A percentile compares a stretch with the other conserved stretches of the same genome.
phyloP scores from a whole-genome alignment of 1,140 invertebrate species.

The Apis cerana region DNA sequence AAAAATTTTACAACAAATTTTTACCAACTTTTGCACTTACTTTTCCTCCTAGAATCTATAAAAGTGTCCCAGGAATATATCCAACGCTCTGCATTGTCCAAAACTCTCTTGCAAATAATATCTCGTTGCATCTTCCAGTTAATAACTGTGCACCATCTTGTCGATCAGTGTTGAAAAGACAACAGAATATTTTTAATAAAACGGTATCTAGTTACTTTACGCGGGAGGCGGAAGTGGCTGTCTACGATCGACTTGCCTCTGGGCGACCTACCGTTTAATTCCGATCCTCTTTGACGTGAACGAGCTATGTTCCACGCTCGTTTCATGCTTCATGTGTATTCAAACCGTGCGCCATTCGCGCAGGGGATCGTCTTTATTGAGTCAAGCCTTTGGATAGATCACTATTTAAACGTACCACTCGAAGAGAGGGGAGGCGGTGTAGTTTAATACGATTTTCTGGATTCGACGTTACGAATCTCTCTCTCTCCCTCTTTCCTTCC shows the following conservation, averaged over 20 bases:
- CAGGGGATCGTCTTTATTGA: slow-evolving; percentile 37
- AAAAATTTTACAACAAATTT: too few relatives aligned
- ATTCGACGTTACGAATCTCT: neutral
- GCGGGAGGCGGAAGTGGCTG: slow-evolving; percentile 21
- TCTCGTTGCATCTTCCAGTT: too few relatives aligned
- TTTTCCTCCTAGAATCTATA: too few relatives aligned
- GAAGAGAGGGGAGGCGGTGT: slow-evolving; percentile 3
- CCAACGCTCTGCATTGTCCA: too few relatives aligned
- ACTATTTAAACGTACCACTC: slow-evolving; percentile 38
- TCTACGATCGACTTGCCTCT: slow-evolving; percentile 51
- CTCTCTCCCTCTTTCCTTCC: neutral
- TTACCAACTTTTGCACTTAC: too few relatives aligned
- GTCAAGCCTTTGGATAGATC: slow-evolving; percentile 29
- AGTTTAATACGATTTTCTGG: slow-evolving; percentile 38
- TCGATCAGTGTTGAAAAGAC: slow-evolving; percentile 32
- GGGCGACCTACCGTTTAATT: slow-evolving; percentile 54
- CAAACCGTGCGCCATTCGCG: slow-evolving; percentile 29
- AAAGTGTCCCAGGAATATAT: too few relatives aligned
- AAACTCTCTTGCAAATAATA: too few relatives aligned
- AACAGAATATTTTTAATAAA: slow-evolving; percentile 64
- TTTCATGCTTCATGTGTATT: slow-evolving; percentile 65
- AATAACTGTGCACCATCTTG: neutral
- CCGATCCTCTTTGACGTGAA: slow-evolving; percentile 56
- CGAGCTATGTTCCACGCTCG: slow-evolving; percentile 40
- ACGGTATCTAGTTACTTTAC: slow-evolving; percentile 49